phyloP scores from a whole-genome alignment of 2,888 invertebrate genomes.

The Eupithecia vulgata region DNA sequence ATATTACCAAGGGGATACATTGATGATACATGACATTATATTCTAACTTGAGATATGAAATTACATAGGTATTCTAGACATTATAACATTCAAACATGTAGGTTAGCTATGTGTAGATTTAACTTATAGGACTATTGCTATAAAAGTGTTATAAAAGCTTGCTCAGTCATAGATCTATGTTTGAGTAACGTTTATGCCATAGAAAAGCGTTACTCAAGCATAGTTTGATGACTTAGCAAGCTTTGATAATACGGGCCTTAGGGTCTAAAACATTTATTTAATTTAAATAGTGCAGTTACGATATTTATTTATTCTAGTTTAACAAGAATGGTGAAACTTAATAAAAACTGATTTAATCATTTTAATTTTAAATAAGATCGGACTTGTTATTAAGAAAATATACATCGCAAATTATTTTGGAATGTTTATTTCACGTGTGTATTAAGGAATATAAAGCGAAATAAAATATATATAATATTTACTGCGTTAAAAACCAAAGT shows the following conservation, averaged over 20 bases:
- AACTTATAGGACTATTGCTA: too few relatives aligned
- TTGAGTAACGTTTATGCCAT: too few relatives aligned
- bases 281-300: conserved; percentile 13
- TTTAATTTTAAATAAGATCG: background rate
- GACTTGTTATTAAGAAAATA: background rate
- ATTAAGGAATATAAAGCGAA: background rate
- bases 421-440: background rate
- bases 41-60: conserved; percentile 36
- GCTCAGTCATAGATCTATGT: too few relatives aligned
- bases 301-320: background rate
- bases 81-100: conserved; percentile 34
- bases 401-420: background rate
- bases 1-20: conserved; percentile 33
- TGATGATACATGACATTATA: conserved; percentile 35
- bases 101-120: background rate
- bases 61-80: conserved; percentile 31
- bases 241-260: conserved; percentile 14
- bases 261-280: conserved; percentile 39
- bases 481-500: background rate
- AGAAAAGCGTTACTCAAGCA: too few relatives aligned
- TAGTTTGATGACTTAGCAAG: too few relatives aligned
- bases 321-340: background rate
- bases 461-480: background rate
- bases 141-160: too few relatives aligned
- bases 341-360: background rate